These are phyloP conservation scores for Zapus hudsonius DNA, from an alignment of 2,113 vertebrate species.

Conservation along the genomic window DNA sequence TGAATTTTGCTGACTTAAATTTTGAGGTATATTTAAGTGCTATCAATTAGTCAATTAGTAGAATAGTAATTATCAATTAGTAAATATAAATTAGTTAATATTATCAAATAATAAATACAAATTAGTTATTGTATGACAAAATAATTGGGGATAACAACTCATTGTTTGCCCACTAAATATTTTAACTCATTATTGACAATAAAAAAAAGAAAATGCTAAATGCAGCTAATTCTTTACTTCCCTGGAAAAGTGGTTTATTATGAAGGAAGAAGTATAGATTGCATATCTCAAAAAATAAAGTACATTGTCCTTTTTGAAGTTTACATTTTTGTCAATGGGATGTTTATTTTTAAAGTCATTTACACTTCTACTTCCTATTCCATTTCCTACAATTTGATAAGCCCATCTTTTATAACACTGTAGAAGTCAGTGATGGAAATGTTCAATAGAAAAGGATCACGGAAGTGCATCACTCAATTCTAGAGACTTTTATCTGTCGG, in stretches of 20 bases:
- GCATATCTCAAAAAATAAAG: not conserved
- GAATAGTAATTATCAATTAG: not conserved
- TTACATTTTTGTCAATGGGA: not conserved
- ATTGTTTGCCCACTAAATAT: no score
- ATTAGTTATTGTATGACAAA: no score
- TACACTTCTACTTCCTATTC: not conserved
- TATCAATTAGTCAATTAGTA: no score
- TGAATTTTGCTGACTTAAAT: conserved; percentile 3
- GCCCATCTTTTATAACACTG: not conserved
- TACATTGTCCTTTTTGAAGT: not conserved
- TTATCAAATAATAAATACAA: not conserved
- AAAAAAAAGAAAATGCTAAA: not conserved
- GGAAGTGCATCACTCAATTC: not conserved
- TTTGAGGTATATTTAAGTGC: not conserved
- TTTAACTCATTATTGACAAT: no score
- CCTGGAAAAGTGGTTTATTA: not conserved
- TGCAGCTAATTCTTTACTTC: not conserved
- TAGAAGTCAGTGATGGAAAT: not conserved
- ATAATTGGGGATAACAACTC: no score
- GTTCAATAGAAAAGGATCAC: not conserved
- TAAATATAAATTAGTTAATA: not conserved
- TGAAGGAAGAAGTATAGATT: not conserved
- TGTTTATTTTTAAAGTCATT: not conserved
- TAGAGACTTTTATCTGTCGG: not conserved
- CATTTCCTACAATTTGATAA: not conserved